A percentile compares a stretch with the other conserved stretches of the same genome.
Evolutionary conservation across 2,113 vertebrate genomes (phyloP).

Genomic region (Coregonus clupeaformis): DNA sequence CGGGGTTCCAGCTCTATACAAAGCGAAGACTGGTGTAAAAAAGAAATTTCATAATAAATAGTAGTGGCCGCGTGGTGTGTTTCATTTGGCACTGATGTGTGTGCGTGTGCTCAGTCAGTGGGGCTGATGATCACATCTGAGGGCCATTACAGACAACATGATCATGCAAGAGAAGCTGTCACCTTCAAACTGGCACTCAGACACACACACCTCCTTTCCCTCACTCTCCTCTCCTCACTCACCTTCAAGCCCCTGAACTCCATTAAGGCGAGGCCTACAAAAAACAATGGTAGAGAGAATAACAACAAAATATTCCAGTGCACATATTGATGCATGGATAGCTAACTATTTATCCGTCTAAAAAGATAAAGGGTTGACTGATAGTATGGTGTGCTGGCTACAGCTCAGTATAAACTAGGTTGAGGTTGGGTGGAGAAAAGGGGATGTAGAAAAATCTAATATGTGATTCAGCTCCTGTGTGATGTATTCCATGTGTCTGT

Average conservation of each 20-base stretch:
- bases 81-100: constrained; percentile 44
- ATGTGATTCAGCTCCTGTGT: no score
- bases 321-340: background rate
- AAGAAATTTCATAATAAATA: constrained; percentile 24
- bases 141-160: constrained; percentile 48
- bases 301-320: background rate
- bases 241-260: constrained; percentile 4
- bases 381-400: background rate
- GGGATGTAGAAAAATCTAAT: background rate
- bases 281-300: no score
- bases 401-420: background rate
- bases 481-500: constrained; percentile 18
- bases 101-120: constrained; percentile 32
- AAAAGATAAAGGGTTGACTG: background rate
- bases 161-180: constrained; percentile 45
- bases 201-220: background rate
- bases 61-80: no score
- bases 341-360: background rate
- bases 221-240: background rate
- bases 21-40: background rate
- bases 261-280: background rate
- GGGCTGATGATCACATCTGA: constrained; percentile 63
- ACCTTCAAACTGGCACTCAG: constrained; percentile 33
- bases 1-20: background rate
- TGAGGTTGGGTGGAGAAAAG: background rate